Evolutionary conservation across 2,113 vertebrate genomes (phyloP).

Genomic region (Microcebus murinus): DNA sequence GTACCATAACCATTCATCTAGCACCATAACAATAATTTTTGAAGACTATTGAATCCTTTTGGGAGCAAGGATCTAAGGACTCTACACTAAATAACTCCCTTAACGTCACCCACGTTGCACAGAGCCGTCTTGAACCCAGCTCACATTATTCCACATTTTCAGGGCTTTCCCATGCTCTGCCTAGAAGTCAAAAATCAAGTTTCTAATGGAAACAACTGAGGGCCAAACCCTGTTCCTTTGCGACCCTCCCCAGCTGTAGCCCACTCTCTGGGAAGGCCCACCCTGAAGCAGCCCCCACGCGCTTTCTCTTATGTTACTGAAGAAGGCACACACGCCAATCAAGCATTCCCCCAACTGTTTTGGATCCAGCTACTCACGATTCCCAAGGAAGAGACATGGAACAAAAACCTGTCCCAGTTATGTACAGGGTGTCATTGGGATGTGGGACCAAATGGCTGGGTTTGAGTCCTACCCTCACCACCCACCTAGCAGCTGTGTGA

Average conservation of each 20-base stretch:
- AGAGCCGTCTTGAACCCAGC: background rate
- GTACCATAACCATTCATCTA: background rate
- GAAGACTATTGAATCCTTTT: background rate
- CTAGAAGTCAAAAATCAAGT: background rate
- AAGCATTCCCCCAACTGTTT: background rate
- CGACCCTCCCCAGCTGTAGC: background rate
- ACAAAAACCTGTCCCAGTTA: background rate
- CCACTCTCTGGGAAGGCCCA: background rate
- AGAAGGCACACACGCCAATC: background rate
- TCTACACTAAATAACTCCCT: background rate
- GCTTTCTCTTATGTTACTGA: background rate
- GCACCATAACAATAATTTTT: background rate
- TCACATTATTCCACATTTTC: background rate
- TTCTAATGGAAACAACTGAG: background rate
- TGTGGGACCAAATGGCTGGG: background rate
- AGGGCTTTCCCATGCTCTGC: background rate
- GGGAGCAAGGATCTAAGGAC: background rate
- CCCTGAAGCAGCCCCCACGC: background rate
- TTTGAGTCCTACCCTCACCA: background rate
- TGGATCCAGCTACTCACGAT: background rate
- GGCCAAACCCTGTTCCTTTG: background rate
- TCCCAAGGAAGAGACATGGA: background rate
- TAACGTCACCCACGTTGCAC: background rate
- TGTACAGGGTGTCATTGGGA: background rate
- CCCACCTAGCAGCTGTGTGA: background rate